A percentile compares a stretch with the other conserved stretches of the same genome.
These are phyloP conservation scores for Callithrix jacchus DNA, from an alignment of 2,113 vertebrate species.

Conservation along the genomic window DNA sequence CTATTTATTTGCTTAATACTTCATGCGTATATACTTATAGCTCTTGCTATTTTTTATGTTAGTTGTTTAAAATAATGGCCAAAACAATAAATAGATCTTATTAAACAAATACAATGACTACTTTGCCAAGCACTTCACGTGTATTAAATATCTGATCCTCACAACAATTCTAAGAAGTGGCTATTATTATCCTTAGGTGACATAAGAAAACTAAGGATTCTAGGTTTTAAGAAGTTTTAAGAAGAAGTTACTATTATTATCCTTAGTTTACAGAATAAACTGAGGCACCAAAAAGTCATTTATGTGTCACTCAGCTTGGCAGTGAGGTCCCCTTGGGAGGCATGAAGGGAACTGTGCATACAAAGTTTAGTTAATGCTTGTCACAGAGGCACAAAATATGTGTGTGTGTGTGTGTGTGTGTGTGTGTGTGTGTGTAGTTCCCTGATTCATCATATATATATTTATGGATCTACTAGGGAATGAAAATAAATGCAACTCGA, in stretches of 20 bases:
- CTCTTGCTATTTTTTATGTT: background rate
- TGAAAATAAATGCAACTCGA: background rate
- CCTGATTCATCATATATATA: too few relatives aligned
- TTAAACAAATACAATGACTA: background rate
- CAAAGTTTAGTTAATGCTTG: background rate
- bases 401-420: too few relatives aligned
- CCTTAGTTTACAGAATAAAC: slow-evolving; percentile 17
- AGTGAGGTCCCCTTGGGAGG: background rate
- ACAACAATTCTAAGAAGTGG: background rate
- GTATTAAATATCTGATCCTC: background rate
- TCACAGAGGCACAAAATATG: background rate
- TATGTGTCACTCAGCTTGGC: background rate
- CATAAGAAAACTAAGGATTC: too few relatives aligned
- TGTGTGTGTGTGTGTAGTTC: too few relatives aligned
- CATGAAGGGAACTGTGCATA: background rate
- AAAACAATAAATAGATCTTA: background rate
- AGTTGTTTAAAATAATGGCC: slow-evolving; percentile 20
- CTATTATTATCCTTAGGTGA: background rate
- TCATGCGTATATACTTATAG: background rate
- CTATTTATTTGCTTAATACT: background rate
- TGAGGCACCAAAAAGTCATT: background rate
- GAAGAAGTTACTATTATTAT: background rate
- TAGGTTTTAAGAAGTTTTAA: background rate
- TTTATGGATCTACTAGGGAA: too few relatives aligned
- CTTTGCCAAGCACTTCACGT: background rate